Evolutionary conservation across 1,140 invertebrate species (phyloP).

Genomic region (Diplogasteroides magnus): DNA sequence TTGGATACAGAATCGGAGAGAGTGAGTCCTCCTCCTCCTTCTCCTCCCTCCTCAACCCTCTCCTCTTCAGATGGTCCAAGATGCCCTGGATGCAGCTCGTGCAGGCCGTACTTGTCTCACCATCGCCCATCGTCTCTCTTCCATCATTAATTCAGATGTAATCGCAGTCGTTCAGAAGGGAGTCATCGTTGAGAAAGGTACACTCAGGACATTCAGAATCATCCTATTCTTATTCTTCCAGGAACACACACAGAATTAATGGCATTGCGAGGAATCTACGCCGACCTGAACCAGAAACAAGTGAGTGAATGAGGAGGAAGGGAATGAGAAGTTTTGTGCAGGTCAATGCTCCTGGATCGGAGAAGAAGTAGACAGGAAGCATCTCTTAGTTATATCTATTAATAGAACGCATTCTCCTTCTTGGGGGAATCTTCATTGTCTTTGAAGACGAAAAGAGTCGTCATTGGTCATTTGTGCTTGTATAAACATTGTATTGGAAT

Average conservation of each 20-base stretch:
- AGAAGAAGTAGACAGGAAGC: too few relatives aligned
- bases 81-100: conserved; percentile 28
- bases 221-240: conserved; percentile 49
- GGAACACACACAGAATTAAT: conserved; percentile 55
- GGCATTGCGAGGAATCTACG: conserved; percentile 40
- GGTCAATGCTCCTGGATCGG: too few relatives aligned
- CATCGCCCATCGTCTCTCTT: conserved; percentile 59
- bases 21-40: background rate
- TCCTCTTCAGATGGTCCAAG: conserved; percentile 27
- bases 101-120: conserved; percentile 57
- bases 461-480: too few relatives aligned
- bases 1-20: conserved; percentile 38
- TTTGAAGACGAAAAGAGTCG: too few relatives aligned
- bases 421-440: too few relatives aligned
- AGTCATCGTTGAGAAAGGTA: conserved; percentile 48
- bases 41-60: background rate
- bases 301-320: background rate
- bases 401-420: too few relatives aligned
- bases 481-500: too few relatives aligned
- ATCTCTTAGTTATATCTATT: too few relatives aligned
- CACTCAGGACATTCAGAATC: conserved; percentile 26
- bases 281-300: conserved; percentile 36
- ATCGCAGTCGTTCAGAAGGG: conserved; percentile 55
- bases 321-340: too few relatives aligned
- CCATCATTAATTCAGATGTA: conserved; percentile 45